Conservation (phyloP, 2,888 invertebrate genomes). For the Nymphalis c-album region DNA sequence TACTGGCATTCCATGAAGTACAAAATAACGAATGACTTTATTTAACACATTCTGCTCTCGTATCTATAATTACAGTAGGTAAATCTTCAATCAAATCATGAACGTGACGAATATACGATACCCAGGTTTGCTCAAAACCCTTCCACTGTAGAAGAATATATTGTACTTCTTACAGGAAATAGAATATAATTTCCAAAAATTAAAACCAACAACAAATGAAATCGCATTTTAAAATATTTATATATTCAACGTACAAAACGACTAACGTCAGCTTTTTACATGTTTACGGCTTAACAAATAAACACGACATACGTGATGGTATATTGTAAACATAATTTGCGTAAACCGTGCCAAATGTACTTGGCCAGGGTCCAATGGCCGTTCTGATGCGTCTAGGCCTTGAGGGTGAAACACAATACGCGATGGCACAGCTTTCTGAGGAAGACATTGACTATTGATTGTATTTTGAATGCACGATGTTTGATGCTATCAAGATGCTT, state of each 20-base stretch:
- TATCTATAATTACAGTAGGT: too few species aligned
- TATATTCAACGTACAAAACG: constrained; percentile 8
- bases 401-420: constrained; percentile 30
- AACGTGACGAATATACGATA: too few species aligned
- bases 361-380: constrained; percentile 56
- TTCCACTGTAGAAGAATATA: too few species aligned
- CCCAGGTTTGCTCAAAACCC: too few species aligned
- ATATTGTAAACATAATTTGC: constrained; percentile 65
- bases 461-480: constrained; percentile 1
- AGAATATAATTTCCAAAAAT: background rate
- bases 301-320: constrained; percentile 25
- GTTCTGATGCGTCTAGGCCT: constrained; percentile 30
- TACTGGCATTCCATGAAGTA: too few species aligned
- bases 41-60: too few species aligned
- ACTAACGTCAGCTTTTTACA: constrained; percentile 25
- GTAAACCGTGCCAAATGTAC: constrained; percentile 61
- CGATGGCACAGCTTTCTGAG: constrained; percentile 11
- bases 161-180: too few species aligned
- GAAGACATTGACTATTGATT: constrained; percentile 16
- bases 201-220: background rate
- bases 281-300: constrained; percentile 33
- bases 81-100: too few species aligned
- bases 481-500: background rate
- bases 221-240: background rate
- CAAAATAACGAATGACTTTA: too few species aligned